Evolutionary conservation across 2,797 vertebrate species (phyloP).

Genomic region (Darevskia nairensis): DNA sequence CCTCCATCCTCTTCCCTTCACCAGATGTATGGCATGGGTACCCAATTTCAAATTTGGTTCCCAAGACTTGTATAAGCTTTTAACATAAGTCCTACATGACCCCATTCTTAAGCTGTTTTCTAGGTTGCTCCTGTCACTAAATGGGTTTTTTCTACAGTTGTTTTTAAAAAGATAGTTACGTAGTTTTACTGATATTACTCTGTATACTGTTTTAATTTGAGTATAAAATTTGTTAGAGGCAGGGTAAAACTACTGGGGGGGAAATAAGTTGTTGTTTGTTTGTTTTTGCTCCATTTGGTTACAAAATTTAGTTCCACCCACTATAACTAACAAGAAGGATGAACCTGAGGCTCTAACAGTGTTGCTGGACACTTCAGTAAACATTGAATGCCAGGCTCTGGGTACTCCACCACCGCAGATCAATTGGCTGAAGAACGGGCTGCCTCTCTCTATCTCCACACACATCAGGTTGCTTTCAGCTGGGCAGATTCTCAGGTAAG

Average conservation of each 20-base stretch:
- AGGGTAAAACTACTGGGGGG: background rate
- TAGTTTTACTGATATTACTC: background rate
- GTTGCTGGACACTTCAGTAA: slow-evolving; percentile 88
- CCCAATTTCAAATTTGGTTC: background rate
- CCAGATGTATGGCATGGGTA: too few species aligned
- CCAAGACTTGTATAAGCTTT: background rate
- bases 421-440: slow-evolving; percentile 94
- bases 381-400: slow-evolving; percentile 88
- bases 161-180: background rate
- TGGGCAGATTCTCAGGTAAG: slow-evolving; percentile 93
- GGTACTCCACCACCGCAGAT: slow-evolving; percentile 92
- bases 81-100: background rate
- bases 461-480: slow-evolving; percentile 90
- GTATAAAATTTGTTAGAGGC: background rate
- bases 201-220: background rate
- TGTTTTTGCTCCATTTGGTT: background rate
- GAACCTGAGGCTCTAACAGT: slow-evolving; percentile 79
- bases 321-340: slow-evolving; percentile 80
- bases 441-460: slow-evolving; percentile 91
- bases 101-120: background rate
- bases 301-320: slow-evolving; percentile 85
- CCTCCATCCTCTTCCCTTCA: too few species aligned
- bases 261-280: too few species aligned
- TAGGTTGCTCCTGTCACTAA: background rate
- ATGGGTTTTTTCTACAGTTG: background rate